phyloP scores from a whole-genome alignment of 92 coral and sea anemone genomes.

The Plumapathes pennacea region DNA sequence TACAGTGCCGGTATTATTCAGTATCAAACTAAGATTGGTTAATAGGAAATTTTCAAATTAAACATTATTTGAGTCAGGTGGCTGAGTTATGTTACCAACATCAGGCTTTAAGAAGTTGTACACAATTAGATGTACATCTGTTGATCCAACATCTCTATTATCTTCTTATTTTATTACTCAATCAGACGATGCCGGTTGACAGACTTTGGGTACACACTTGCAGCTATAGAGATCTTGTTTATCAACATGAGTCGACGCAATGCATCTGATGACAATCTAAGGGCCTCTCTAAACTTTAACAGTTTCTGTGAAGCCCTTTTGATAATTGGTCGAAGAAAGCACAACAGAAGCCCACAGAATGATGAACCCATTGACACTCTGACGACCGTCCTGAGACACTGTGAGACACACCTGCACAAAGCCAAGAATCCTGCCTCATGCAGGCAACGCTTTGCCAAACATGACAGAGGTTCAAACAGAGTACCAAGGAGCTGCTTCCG shows the following conservation, averaged over 20 bases:
- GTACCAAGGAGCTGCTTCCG: slow-evolving; percentile 43
- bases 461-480: slow-evolving; percentile 14
- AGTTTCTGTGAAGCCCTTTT: slow-evolving; percentile 59
- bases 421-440: slow-evolving; percentile 20
- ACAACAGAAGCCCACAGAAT: slow-evolving; percentile 32
- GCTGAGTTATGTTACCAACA: too few relatives aligned
- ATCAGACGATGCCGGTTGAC: slow-evolving; percentile 62
- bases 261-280: slow-evolving; percentile 44
- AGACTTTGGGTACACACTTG: slow-evolving; percentile 67
- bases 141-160: not conserved
- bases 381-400: slow-evolving; percentile 48
- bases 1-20: too few relatives aligned
- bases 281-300: slow-evolving; percentile 59
- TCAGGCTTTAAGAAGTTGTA: too few relatives aligned
- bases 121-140: too few relatives aligned
- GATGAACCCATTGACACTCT: slow-evolving; percentile 46
- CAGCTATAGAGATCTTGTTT: slow-evolving; percentile 71
- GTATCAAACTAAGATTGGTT: too few relatives aligned
- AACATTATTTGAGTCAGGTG: too few relatives aligned
- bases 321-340: slow-evolving; percentile 47
- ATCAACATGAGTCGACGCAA: slow-evolving; percentile 68
- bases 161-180: not conserved
- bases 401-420: slow-evolving; percentile 47
- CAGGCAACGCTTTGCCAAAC: slow-evolving; percentile 11
- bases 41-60: too few relatives aligned